These are phyloP conservation scores for Epiblema foenella DNA, from an alignment of 2,888 invertebrate species.

Conservation along the genomic window DNA sequence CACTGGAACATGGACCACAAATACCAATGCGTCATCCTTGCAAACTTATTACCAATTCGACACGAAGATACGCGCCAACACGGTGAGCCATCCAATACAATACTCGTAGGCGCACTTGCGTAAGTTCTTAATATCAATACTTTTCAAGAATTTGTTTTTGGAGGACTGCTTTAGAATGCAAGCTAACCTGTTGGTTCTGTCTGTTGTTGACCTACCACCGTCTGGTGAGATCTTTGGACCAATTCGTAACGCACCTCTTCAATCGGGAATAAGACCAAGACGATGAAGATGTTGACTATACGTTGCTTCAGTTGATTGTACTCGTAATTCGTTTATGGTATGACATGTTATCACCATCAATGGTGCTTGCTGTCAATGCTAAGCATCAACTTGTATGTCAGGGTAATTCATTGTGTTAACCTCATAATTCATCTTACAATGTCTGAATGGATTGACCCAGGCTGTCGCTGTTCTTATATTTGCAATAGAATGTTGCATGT, in stretches of 20 bases:
- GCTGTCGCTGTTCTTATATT: background rate
- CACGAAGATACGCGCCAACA: slow-evolving; percentile 28
- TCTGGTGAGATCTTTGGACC: background rate
- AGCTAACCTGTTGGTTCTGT: background rate
- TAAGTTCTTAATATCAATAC: background rate
- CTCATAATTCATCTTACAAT: slow-evolving; percentile 17
- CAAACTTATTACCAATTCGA: slow-evolving; percentile 31
- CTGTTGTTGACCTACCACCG: no score
- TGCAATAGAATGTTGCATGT: background rate
- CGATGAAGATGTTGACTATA: background rate
- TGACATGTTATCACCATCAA: slow-evolving; percentile 18
- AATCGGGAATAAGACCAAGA: background rate
- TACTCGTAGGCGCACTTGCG: background rate
- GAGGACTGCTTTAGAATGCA: background rate
- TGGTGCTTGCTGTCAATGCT: background rate
- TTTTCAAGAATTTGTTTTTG: background rate
- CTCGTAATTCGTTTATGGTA: slow-evolving; percentile 11
- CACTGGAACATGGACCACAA: slow-evolving; percentile 12
- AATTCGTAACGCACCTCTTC: no score
- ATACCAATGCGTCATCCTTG: slow-evolving; percentile 24
- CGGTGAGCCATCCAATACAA: background rate
- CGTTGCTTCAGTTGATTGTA: slow-evolving; percentile 4
- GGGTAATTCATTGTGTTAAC: background rate
- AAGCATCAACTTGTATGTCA: slow-evolving; percentile 20
- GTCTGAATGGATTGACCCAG: background rate